These are phyloP conservation scores for Eupithecia inturbata DNA, from an alignment of 2,888 invertebrate genomes.

Conservation along the genomic window DNA sequence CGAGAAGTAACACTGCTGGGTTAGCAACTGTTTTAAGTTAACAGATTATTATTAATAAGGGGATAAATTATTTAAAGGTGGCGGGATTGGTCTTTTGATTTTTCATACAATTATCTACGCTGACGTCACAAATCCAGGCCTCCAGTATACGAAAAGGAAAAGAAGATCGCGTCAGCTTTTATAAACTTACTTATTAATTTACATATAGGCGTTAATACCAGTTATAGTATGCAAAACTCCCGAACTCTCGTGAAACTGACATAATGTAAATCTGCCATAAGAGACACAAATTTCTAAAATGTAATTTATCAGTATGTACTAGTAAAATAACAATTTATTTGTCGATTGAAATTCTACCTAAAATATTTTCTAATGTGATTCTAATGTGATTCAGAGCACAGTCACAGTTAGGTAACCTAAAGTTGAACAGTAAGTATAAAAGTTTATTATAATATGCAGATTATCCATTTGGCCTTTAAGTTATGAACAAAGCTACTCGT, in stretches of 20 bases:
- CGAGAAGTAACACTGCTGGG: too few species aligned
- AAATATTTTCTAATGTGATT: constrained; percentile 19
- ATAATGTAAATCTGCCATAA: neutral
- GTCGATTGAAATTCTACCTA: constrained; percentile 18
- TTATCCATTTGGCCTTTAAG: constrained; percentile 9
- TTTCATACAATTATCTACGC: too few species aligned
- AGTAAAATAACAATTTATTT: constrained; percentile 11
- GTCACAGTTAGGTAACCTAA: constrained; percentile 21
- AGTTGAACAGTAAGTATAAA: constrained; percentile 26
- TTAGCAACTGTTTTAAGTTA: too few species aligned
- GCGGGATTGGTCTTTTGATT: too few species aligned
- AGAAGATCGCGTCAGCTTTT: too few species aligned
- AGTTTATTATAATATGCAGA: constrained; percentile 9
- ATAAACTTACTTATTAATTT: too few species aligned
- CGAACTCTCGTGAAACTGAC: neutral
- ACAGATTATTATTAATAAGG: too few species aligned
- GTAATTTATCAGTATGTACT: neutral
- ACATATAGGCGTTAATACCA: neutral
- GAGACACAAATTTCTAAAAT: neutral
- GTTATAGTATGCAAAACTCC: neutral
- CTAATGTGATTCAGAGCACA: constrained; percentile 18
- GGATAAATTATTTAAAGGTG: too few species aligned
- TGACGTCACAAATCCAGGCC: too few species aligned
- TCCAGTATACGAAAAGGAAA: too few species aligned
- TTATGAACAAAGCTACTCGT: constrained; percentile 16